These are phyloP conservation scores for Megaleporinus macrocephalus DNA, from an alignment of 2,113 vertebrate species.

Conservation along the genomic window DNA sequence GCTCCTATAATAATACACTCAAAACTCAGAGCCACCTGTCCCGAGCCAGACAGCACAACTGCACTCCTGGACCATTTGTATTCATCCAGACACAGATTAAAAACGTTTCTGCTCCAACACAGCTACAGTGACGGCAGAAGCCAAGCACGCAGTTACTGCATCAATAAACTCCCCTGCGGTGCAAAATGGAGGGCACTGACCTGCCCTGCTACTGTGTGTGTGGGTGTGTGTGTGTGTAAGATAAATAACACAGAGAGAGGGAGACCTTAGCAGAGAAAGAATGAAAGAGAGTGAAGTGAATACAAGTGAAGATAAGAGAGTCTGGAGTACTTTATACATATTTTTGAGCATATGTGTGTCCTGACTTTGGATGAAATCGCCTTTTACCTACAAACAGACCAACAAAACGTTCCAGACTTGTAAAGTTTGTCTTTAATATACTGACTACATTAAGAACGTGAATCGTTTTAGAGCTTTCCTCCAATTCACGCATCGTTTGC, in stretches of 20 bases:
- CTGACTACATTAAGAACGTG: too few species aligned
- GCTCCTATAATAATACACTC: background rate
- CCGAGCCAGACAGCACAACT: background rate
- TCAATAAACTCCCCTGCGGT: background rate
- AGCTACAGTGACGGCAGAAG: background rate
- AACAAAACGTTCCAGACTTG: too few species aligned
- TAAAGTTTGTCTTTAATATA: too few species aligned
- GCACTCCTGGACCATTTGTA: too few species aligned
- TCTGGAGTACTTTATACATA: too few species aligned
- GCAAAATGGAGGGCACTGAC: background rate
- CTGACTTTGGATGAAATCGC: too few species aligned
- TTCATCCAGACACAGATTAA: too few species aligned
- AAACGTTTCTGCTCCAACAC: background rate
- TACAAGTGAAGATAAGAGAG: background rate
- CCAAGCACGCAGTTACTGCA: background rate
- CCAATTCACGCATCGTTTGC: too few species aligned
- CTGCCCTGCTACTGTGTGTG: background rate
- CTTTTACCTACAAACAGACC: too few species aligned
- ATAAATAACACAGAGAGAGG: background rate
- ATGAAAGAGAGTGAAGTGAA: background rate
- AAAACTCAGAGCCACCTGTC: background rate
- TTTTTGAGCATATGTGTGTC: too few species aligned
- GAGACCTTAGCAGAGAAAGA: background rate
- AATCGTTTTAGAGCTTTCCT: too few species aligned
- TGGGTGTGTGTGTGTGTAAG: background rate